phyloP scores from a whole-genome alignment of 2,113 vertebrate genomes.

The Merops nubicus region DNA sequence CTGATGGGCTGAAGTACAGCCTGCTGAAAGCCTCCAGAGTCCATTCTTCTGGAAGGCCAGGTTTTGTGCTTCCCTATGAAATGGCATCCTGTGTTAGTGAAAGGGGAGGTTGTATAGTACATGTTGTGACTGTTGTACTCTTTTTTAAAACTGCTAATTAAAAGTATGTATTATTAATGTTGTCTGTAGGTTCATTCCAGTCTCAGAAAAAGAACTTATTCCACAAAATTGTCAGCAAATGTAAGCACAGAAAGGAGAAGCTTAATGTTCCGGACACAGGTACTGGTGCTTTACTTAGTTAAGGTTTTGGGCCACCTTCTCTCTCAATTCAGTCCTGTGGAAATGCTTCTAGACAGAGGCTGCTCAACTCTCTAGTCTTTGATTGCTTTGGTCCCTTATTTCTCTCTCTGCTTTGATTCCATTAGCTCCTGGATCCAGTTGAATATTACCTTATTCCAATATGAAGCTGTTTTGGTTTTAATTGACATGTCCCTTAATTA shows the following conservation, averaged over 20 bases:
- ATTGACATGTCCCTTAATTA: not conserved
- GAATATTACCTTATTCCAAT: not conserved
- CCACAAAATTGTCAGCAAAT: conserved; percentile 97
- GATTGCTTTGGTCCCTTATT: not conserved
- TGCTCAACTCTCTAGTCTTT: not conserved
- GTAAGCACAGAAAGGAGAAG: conserved; percentile 94
- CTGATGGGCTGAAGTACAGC: not conserved
- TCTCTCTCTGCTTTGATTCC: conserved; percentile 35
- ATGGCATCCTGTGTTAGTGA: not conserved
- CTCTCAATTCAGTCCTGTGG: not conserved
- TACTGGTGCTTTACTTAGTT: conserved; percentile 73
- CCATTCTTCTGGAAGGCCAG: not conserved
- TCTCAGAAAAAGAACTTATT: conserved; percentile 95
- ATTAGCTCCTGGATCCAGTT: not conserved
- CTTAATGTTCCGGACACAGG: conserved; percentile 88
- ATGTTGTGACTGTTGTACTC: conserved; percentile 9
- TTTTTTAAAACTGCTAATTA: conserved; percentile 39
- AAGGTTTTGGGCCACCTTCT: conserved; percentile 50
- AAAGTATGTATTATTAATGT: conserved; percentile 78
- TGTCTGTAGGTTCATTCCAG: conserved; percentile 90
- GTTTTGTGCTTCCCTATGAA: not conserved
- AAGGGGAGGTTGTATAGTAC: not conserved
- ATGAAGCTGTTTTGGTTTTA: not conserved
- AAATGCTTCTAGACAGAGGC: not conserved
- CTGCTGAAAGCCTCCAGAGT: not conserved